A percentile compares a stretch with the other conserved stretches of the same genome.
Evolutionary conservation across 1,140 invertebrate genomes (phyloP).

Genomic region (Lepidurus apus): DNA sequence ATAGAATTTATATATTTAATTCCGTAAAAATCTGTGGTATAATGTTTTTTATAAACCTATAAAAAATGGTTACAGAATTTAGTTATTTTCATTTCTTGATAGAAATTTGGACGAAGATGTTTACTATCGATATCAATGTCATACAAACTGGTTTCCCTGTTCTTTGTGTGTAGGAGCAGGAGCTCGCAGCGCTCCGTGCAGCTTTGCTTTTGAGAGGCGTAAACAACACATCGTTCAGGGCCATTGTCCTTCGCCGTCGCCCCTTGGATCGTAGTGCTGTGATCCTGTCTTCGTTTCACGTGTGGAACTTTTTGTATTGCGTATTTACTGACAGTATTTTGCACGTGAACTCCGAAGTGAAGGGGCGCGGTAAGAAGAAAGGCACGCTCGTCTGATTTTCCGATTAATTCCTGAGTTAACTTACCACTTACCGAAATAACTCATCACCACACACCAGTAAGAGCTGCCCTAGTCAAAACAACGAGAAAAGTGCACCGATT

Average conservation of each 20-base stretch:
- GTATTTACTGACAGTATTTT: neutral
- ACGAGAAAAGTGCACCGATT: neutral
- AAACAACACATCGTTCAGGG: neutral
- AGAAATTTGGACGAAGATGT: neutral
- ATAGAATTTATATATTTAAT: too few relatives aligned
- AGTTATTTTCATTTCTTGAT: neutral
- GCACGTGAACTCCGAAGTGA: neutral
- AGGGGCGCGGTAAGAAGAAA: neutral
- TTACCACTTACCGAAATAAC: neutral
- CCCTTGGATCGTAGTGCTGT: constrained; percentile 12
- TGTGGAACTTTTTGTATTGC: neutral
- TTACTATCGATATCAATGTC: neutral
- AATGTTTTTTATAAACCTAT: too few relatives aligned
- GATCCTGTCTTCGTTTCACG: neutral
- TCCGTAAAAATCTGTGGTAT: too few relatives aligned
- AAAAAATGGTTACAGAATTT: too few relatives aligned
- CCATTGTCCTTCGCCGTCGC: constrained; percentile 17
- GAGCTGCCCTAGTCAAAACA: constrained; percentile 1
- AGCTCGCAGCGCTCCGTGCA: neutral
- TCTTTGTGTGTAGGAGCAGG: neutral
- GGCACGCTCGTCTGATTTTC: neutral
- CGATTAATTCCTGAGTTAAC: too few relatives aligned
- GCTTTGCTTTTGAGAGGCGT: neutral
- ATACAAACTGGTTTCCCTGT: neutral
- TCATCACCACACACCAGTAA: neutral